These are phyloP conservation scores for Phaenicophaeus curvirostris DNA, from an alignment of 2,797 vertebrate genomes.

Conservation along the genomic window DNA sequence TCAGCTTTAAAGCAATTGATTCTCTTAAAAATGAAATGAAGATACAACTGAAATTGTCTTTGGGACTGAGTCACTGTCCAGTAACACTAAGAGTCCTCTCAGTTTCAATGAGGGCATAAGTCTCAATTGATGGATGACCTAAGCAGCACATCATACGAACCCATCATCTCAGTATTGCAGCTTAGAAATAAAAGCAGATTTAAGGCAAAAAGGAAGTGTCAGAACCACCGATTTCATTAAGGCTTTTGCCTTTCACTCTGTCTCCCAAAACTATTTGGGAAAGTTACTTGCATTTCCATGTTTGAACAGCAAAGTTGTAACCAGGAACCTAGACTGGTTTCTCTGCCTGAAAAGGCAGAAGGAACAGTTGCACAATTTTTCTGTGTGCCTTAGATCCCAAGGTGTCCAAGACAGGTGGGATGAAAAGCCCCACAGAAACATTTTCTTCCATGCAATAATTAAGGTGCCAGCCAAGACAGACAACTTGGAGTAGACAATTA, in stretches of 20 bases:
- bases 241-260: not conserved
- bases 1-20: slow-evolving; percentile 43
- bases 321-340: not conserved
- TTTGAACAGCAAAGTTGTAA: not conserved
- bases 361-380: not conserved
- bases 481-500: not conserved
- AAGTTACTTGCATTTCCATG: not conserved
- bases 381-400: not conserved
- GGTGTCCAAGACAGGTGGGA: not conserved
- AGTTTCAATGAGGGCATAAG: not conserved
- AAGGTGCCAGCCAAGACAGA: not conserved
- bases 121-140: not conserved
- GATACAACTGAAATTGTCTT: not conserved
- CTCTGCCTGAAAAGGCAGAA: not conserved
- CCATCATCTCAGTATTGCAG: not conserved
- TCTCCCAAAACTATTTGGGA: not conserved
- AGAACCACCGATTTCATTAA: not conserved
- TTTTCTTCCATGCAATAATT: not conserved
- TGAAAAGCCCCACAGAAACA: not conserved
- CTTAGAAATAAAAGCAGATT: not conserved
- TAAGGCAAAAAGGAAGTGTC: not conserved
- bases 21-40: slow-evolving; percentile 17
- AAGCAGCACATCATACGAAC: not conserved
- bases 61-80: not conserved
- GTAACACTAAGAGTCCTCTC: not conserved